phyloP scores from a whole-genome alignment of 2,888 invertebrate species.

The Drosophila differens region DNA sequence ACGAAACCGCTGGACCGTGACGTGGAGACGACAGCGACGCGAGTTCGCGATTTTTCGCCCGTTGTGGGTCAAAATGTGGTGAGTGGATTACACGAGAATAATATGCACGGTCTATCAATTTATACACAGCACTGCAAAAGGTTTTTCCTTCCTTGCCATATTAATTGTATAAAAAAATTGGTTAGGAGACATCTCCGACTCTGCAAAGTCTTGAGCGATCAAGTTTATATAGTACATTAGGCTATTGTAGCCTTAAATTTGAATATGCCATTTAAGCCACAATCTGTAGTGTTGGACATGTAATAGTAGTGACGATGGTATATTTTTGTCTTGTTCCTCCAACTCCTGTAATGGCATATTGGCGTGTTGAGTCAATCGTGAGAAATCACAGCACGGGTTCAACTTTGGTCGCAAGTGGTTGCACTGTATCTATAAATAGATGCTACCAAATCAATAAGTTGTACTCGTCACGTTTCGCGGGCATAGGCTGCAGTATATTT shows the following conservation, averaged over 20 bases:
- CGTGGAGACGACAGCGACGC: slow-evolving; percentile 73
- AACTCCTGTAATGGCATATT: not conserved
- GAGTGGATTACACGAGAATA: slow-evolving; percentile 2
- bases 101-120: not conserved
- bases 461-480: slow-evolving; percentile 62
- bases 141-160: not conserved
- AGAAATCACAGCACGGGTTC: slow-evolving; percentile 8
- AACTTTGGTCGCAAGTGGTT: slow-evolving; percentile 85
- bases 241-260: not conserved
- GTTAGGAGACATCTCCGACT: not conserved
- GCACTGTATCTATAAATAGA: slow-evolving; percentile 56
- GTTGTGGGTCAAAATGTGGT: slow-evolving; percentile 87
- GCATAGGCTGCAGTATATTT: slow-evolving; percentile 29
- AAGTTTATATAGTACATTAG: not conserved
- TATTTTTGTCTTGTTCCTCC: not conserved
- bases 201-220: not conserved
- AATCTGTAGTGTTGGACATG: not conserved
- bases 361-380: slow-evolving; percentile 1
- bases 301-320: not conserved
- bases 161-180: not conserved
- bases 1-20: slow-evolving; percentile 86
- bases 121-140: not conserved
- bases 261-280: not conserved
- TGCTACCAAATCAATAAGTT: slow-evolving; percentile 56
- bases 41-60: slow-evolving; percentile 87